Conservation (phyloP, 1,140 invertebrate species). For the Venustaconcha ellipsiformis region DNA sequence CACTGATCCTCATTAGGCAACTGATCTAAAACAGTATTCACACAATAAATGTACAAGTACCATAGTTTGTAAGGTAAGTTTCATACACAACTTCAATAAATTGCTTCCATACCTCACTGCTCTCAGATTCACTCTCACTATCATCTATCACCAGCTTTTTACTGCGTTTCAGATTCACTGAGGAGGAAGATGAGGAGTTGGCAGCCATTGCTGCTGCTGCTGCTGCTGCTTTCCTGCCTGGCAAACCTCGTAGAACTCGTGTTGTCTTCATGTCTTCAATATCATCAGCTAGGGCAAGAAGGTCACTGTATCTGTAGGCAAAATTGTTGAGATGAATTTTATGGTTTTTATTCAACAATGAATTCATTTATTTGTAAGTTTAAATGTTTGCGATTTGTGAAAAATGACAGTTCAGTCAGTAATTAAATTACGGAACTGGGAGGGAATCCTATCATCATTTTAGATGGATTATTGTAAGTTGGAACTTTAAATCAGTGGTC, state of each 20-base stretch:
- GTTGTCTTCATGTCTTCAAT: slow-evolving; percentile 79
- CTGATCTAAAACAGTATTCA: neutral
- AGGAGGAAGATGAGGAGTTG: slow-evolving; percentile 28
- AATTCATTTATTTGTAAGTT: too few relatives aligned
- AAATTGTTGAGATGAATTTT: neutral
- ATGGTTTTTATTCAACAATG: too few relatives aligned
- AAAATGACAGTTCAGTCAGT: too few relatives aligned
- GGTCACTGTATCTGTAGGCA: slow-evolving; percentile 79
- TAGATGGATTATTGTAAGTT: too few relatives aligned
- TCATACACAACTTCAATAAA: neutral
- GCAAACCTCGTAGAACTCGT: slow-evolving; percentile 57
- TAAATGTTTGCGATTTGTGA: too few relatives aligned
- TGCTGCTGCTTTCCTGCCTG: slow-evolving; percentile 56
- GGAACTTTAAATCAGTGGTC: too few relatives aligned
- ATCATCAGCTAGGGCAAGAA: slow-evolving; percentile 88
- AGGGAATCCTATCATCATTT: too few relatives aligned
- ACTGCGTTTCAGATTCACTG: slow-evolving; percentile 42
- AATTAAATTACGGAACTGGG: too few relatives aligned
- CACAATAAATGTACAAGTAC: neutral
- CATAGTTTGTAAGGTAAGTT: neutral
- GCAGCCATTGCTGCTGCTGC: slow-evolving; percentile 42
- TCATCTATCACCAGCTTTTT: slow-evolving; percentile 65
- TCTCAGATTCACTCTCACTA: slow-evolving; percentile 80
- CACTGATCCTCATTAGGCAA: neutral
- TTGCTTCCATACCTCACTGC: slow-evolving; percentile 77